Conservation (phyloP, 1,140 invertebrate species). For the Drosophila ananassae region DNA sequence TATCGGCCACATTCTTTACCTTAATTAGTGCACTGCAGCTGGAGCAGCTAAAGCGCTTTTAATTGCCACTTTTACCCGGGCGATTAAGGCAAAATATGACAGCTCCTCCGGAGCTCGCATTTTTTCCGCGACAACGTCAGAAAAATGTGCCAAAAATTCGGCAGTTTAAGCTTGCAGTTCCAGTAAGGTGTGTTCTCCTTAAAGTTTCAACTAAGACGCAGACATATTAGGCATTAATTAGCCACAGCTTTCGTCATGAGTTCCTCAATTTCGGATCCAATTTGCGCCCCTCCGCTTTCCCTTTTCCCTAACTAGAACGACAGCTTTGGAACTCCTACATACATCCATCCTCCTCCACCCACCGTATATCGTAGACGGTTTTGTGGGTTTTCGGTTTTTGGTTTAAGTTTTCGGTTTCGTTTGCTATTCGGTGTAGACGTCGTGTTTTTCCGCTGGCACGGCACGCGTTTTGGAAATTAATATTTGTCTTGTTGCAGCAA, state of each 20-base stretch:
- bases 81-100: slow-evolving; percentile 74
- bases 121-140: slow-evolving; percentile 1
- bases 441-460: slow-evolving; percentile 55
- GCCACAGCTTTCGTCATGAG: too few species aligned
- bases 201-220: background rate
- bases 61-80: slow-evolving; percentile 75
- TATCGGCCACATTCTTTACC: slow-evolving; percentile 25
- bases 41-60: slow-evolving; percentile 53
- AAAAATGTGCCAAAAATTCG: slow-evolving; percentile 18
- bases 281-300: too few species aligned
- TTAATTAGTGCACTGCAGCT: slow-evolving; percentile 60
- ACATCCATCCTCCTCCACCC: background rate
- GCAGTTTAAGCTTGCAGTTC: background rate
- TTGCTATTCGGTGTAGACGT: slow-evolving; percentile 51
- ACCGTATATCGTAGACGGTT: slow-evolving; percentile 7
- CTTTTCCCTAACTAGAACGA: background rate
- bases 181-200: background rate
- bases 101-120: slow-evolving; percentile 21
- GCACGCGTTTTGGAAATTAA: slow-evolving; percentile 80
- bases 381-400: slow-evolving; percentile 38
- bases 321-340: background rate
- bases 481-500: slow-evolving; percentile 60
- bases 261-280: too few species aligned
- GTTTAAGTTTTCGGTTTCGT: slow-evolving; percentile 27
- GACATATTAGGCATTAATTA: too few species aligned